Percentiles rank a stretch among this genome's conserved stretches.
Conservation (phyloP, 2,113 vertebrate genomes). For the Sturnira hondurensis region DNA sequence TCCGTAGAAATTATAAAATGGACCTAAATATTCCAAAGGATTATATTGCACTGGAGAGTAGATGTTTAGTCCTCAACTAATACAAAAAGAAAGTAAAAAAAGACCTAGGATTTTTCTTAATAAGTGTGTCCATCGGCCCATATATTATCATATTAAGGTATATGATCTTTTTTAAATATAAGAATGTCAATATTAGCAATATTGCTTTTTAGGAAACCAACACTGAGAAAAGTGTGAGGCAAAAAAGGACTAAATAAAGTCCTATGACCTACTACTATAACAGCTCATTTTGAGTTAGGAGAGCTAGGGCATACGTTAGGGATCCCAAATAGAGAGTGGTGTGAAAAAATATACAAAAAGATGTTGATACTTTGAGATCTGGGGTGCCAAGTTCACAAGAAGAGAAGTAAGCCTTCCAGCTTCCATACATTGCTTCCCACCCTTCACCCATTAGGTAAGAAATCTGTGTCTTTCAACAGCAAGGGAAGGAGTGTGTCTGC, state of each 20-base stretch:
- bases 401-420: background rate
- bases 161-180: background rate
- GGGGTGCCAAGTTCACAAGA: background rate
- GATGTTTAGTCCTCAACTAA: background rate
- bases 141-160: background rate
- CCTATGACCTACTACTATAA: rapidly evolving
- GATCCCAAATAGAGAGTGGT: background rate
- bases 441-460: background rate
- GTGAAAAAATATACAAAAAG: background rate
- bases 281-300: background rate
- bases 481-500: background rate
- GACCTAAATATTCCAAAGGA: background rate
- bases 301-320: background rate
- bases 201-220: background rate
- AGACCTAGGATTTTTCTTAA: background rate
- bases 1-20: slow-evolving; percentile 5
- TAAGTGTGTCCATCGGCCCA: background rate
- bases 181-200: background rate
- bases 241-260: background rate
- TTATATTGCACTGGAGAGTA: background rate
- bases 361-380: background rate
- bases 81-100: background rate
- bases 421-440: background rate
- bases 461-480: background rate
- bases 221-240: background rate